These are phyloP conservation scores for Glossosoma conforme DNA, from an alignment of 1,140 invertebrate genomes.

Conservation along the genomic window DNA sequence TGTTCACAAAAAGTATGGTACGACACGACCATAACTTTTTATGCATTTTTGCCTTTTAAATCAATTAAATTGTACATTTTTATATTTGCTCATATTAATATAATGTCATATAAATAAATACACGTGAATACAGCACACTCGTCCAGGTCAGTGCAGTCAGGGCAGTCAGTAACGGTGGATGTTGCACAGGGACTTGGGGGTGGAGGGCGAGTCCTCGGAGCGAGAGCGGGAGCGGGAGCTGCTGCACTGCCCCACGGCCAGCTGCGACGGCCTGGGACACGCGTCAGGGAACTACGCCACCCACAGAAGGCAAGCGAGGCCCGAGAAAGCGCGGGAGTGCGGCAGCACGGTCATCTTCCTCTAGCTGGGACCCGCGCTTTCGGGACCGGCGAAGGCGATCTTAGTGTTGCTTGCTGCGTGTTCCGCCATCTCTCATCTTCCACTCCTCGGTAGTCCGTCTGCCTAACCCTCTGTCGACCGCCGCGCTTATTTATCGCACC, in stretches of 20 bases:
- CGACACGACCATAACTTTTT: no score
- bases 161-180: conserved; percentile 1
- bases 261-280: conserved; percentile 83
- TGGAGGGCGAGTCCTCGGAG: conserved; percentile 34
- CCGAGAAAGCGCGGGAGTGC: conserved; percentile 12
- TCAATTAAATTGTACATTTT: no score
- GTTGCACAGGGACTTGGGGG: conserved; percentile 3
- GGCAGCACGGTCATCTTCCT: background rate
- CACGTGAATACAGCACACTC: no score
- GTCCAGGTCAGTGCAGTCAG: background rate
- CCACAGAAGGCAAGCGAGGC: conserved; percentile 58
- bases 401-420: conserved; percentile 1
- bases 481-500: no score
- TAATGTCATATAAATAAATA: no score
- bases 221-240: conserved; percentile 56
- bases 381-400: background rate
- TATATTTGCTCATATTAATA: no score
- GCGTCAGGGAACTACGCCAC: conserved; percentile 82
- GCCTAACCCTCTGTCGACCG: background rate
- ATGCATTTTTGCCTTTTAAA: no score
- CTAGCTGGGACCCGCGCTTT: background rate
- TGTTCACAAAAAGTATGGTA: no score
- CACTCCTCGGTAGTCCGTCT: conserved; percentile 5
- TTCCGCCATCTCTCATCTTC: conserved; percentile 6
- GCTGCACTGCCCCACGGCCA: conserved; percentile 83